Evolutionary conservation across 53 echinoderm and acorn worm species (phyloP), one percentile per base, ranked within the genome.

Genomic region (Echinometra lucunter): DNA sequence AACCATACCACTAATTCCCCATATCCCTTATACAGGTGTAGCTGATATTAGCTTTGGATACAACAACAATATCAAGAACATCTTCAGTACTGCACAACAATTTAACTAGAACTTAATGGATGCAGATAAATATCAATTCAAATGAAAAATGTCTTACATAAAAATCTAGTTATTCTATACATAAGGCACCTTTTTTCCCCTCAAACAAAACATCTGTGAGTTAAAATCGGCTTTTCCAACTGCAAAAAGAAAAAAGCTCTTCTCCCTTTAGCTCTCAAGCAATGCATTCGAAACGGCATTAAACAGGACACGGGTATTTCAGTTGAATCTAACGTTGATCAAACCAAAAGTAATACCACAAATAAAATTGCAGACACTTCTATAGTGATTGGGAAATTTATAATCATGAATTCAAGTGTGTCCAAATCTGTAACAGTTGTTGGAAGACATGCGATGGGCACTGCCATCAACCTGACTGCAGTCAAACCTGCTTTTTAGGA

Each of bases 111-210:
- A 85, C 45, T n/a, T 28, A 85, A 47, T 11, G 42, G 38, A 78
- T 85, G 49, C 28, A 83, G 85, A 85, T 85, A 85, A 85, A 47
- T 85, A 49, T 85, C 49, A 49, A 85, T 53, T 85, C 21, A 45
- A 85, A 15, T 85, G 81, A 81, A 40, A 5, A 85, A 45, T 85
- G 37, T 85, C 85, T 85, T 49, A 85, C 85, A 53, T 85, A 85
- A 85, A 45, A 85, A 47, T 85, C 85, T 85, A 47, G 49, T 49
- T 85, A 12, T 85, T 85, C 27, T 85, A 53, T 85, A 85, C 85
- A 85, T 85, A 85, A 85, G 53, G 85, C 85, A 85, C 85, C 49
- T 85, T 85, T 85, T 37, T 40, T 81, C 7, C 44, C 23, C 42
- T 42, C 49, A 6, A 23, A 85, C 30, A 28, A 49, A 25, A 85